These are phyloP conservation scores for Apotomis betuletana DNA, from an alignment of 2,888 invertebrate species.

Conservation along the genomic window DNA sequence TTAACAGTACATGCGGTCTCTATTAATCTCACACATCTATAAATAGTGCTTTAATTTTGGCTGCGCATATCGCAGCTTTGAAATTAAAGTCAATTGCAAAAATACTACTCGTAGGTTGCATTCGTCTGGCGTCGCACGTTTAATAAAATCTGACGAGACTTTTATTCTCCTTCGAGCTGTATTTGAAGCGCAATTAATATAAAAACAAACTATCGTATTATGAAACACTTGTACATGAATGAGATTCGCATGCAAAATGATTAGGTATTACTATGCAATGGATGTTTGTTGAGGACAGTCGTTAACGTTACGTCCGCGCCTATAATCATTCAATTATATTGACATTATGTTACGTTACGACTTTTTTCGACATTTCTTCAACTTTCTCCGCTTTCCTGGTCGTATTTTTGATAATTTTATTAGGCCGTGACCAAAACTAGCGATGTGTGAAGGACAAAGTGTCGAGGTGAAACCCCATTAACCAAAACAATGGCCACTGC, in stretches of 20 bases:
- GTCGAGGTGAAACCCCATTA: conserved; percentile 52
- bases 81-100: no score
- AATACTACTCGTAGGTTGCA: neutral
- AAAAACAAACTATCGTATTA: conserved; percentile 4
- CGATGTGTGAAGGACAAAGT: conserved; percentile 52
- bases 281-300: conserved; percentile 14
- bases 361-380: conserved; percentile 50
- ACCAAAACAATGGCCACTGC: conserved; percentile 52
- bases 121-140: neutral
- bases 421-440: conserved; percentile 51
- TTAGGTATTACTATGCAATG: neutral
- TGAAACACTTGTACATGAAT: conserved; percentile 19
- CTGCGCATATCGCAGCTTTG: no score
- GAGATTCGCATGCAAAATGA: conserved; percentile 2
- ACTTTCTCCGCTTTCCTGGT: conserved; percentile 59
- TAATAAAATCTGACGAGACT: neutral
- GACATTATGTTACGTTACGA: conserved; percentile 55
- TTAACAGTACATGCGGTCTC: no score
- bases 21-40: no score
- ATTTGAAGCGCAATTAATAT: neutral
- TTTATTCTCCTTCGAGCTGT: neutral
- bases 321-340: conserved; percentile 62
- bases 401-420: conserved; percentile 42
- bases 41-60: no score
- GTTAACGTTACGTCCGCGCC: conserved; percentile 26